These are phyloP conservation scores for Actias luna DNA, from an alignment of 2,888 invertebrate species.

Conservation along the genomic window DNA sequence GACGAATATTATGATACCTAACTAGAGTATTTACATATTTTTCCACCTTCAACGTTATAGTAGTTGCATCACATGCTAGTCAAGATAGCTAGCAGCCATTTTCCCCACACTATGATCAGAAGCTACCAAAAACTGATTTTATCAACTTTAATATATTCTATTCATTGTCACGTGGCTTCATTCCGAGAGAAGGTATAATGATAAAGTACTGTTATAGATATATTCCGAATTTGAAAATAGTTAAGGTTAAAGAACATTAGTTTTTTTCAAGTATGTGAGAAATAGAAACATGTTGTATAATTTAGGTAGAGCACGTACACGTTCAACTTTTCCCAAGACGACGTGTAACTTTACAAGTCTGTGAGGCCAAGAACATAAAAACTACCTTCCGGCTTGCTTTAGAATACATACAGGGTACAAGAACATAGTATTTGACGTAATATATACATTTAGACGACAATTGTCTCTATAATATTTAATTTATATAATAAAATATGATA, in stretches of 20 bases:
- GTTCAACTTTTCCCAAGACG: constrained; percentile 42
- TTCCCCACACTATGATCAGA: too few species aligned
- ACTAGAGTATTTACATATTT: too few species aligned
- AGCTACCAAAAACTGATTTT: too few species aligned
- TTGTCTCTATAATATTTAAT: too few species aligned
- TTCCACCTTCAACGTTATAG: too few species aligned
- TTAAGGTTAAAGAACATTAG: not conserved
- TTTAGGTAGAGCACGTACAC: constrained; percentile 27
- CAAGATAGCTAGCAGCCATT: too few species aligned
- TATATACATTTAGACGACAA: not conserved
- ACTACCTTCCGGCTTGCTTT: constrained; percentile 50
- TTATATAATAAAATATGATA: too few species aligned
- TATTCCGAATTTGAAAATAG: not conserved
- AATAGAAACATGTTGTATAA: constrained; percentile 31
- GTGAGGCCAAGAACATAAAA: constrained; percentile 45
- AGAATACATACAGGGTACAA: constrained; percentile 6
- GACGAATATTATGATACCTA: too few species aligned
- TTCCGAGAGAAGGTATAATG: not conserved
- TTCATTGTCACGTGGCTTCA: not conserved
- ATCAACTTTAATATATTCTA: not conserved
- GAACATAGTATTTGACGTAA: constrained; percentile 44
- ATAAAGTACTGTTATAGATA: not conserved
- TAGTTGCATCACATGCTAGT: too few species aligned
- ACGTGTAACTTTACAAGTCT: constrained; percentile 32
- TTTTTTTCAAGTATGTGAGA: not conserved